phyloP scores from a whole-genome alignment of 2,888 invertebrate species.

The Hydrotaea cyrtoneurina region DNA sequence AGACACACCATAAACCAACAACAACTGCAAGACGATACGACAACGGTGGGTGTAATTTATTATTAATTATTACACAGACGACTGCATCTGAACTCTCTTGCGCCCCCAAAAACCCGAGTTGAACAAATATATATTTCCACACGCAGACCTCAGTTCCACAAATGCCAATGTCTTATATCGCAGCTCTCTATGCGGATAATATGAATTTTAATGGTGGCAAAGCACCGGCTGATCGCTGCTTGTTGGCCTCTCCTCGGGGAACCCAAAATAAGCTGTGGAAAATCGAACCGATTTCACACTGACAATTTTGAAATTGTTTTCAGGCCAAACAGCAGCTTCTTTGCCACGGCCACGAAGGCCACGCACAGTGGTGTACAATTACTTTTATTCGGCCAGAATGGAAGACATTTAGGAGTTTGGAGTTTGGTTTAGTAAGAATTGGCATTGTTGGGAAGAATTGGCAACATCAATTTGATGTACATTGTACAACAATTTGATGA shows the following conservation, averaged over 20 bases:
- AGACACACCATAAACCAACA: neutral
- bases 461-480: no score
- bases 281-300: constrained; percentile 62
- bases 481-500: no score
- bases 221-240: neutral
- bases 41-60: constrained; percentile 69
- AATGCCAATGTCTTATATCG: no score
- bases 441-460: no score
- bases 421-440: no score
- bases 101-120: neutral
- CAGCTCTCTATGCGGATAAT: neutral
- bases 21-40: constrained; percentile 12
- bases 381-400: no score
- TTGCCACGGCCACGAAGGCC: neutral
- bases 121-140: neutral
- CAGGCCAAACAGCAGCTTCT: constrained; percentile 29
- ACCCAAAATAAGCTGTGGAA: constrained; percentile 52
- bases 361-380: no score
- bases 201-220: constrained; percentile 18
- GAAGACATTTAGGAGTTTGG: no score
- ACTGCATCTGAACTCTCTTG: constrained; percentile 45
- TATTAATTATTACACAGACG: constrained; percentile 69
- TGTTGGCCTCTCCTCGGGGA: constrained; percentile 17
- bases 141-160: neutral
- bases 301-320: constrained; percentile 45